Conservation (phyloP, 2,888 invertebrate genomes). For the Eupsilia transversa region DNA sequence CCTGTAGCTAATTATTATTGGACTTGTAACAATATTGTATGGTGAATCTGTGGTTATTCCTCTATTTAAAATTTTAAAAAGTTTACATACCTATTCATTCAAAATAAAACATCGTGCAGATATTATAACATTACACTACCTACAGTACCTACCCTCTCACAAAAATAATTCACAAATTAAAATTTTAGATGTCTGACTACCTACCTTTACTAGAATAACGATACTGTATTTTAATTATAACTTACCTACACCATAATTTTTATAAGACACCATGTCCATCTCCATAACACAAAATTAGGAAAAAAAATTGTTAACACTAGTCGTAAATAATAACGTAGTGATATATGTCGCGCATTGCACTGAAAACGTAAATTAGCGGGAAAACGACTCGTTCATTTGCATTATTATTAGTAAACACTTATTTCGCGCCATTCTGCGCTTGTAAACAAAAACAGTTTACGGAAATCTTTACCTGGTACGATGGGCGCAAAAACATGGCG, state of each 20-base stretch:
- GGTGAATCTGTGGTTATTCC: neutral
- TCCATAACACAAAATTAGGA: neutral
- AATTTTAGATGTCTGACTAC: neutral
- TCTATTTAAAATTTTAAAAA: neutral
- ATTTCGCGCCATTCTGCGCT: constrained; percentile 86
- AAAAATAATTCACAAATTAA: neutral
- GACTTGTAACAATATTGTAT: neutral
- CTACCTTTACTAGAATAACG: neutral
- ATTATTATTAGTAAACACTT: constrained; percentile 86
- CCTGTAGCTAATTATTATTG: neutral
- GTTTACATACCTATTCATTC: neutral
- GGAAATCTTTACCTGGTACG: constrained; percentile 79
- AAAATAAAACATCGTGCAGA: neutral
- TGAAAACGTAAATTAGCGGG: constrained; percentile 74
- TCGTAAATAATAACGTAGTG: constrained; percentile 21
- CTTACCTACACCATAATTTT: neutral
- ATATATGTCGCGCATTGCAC: constrained; percentile 38
- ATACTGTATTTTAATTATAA: neutral
- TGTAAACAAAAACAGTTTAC: constrained; percentile 85
- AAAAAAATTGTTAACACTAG: constrained; percentile 3
- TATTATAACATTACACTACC: neutral
- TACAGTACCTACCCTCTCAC: neutral
- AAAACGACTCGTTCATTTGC: constrained; percentile 78
- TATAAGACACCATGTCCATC: neutral
- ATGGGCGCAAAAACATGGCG: constrained; percentile 73